phyloP scores from a whole-genome alignment of 1,140 invertebrate species.

The Dufourea novaeangliae region DNA sequence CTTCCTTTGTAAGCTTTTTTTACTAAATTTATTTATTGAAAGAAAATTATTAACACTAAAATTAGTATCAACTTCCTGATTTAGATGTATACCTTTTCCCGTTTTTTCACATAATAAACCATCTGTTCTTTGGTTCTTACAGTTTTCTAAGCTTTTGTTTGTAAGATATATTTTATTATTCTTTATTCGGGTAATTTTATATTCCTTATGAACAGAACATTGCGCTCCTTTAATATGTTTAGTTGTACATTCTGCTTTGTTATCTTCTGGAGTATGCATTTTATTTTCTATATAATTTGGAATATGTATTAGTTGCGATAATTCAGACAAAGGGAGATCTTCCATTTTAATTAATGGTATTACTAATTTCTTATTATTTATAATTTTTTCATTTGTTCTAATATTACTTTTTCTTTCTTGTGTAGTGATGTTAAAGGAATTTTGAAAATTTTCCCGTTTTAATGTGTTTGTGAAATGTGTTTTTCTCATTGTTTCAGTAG shows the following conservation, averaged over 20 bases:
- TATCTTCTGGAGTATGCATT: too few species aligned
- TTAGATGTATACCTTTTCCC: too few species aligned
- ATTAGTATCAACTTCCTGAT: not conserved
- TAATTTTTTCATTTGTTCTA: not conserved
- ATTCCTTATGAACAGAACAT: not conserved
- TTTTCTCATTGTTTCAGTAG: not conserved
- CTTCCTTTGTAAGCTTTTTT: not conserved
- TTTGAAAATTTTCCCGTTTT: too few species aligned
- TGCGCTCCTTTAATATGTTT: not conserved
- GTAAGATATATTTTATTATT: not conserved
- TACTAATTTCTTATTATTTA: not conserved
- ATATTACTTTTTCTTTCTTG: not conserved
- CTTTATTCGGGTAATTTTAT: not conserved
- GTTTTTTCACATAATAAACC: not conserved
- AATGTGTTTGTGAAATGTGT: not conserved
- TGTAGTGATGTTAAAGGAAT: not conserved
- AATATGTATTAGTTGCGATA: not conserved
- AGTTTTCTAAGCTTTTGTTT: not conserved
- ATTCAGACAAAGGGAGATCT: not conserved
- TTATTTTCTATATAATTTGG: not conserved
- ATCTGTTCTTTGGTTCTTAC: not conserved
- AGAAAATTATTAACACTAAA: not conserved
- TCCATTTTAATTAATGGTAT: slow-evolving; percentile 15
- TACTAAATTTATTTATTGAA: not conserved
- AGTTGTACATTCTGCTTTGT: not conserved